These are phyloP conservation scores for Strigamia transsilvanica DNA, from an alignment of 2,888 invertebrate species.

Conservation along the genomic window DNA sequence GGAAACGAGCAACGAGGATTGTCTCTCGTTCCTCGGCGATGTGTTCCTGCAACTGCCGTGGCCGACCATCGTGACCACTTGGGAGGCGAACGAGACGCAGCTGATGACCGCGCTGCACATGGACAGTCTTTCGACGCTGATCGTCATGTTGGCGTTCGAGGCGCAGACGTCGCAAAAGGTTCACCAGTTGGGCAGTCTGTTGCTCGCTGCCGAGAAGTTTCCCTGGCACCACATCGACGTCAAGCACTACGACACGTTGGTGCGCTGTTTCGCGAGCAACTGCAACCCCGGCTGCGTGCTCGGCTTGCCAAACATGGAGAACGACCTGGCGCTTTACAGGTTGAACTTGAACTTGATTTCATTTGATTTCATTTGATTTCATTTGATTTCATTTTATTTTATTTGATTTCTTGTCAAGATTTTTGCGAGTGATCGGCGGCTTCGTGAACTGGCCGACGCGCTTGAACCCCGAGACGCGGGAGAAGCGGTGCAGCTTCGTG, in stretches of 20 bases:
- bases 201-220: conserved; percentile 72
- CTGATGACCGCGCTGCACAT: conserved; percentile 68
- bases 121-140: conserved; percentile 73
- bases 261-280: conserved; percentile 79
- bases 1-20: conserved; percentile 59
- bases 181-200: conserved; percentile 60
- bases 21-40: conserved; percentile 76
- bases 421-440: conserved; percentile 71
- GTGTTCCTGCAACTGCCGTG: conserved; percentile 76
- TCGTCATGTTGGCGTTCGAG: conserved; percentile 77
- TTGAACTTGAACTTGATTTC: neutral
- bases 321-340: conserved; percentile 55
- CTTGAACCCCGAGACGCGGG: conserved; percentile 66
- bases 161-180: conserved; percentile 73
- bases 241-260: conserved; percentile 71
- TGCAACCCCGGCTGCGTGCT: conserved; percentile 76
- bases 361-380: conserved; percentile 2
- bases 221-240: conserved; percentile 74
- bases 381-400: conserved; percentile 2
- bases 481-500: conserved; percentile 72
- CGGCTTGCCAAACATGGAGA: conserved; percentile 60
- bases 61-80: conserved; percentile 63
- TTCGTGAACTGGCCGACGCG: conserved; percentile 66
- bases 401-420: conserved; percentile 64
- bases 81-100: conserved; percentile 64